phyloP scores from a whole-genome alignment of 2,797 vertebrate genomes.

The Amphiprion clarkii region DNA sequence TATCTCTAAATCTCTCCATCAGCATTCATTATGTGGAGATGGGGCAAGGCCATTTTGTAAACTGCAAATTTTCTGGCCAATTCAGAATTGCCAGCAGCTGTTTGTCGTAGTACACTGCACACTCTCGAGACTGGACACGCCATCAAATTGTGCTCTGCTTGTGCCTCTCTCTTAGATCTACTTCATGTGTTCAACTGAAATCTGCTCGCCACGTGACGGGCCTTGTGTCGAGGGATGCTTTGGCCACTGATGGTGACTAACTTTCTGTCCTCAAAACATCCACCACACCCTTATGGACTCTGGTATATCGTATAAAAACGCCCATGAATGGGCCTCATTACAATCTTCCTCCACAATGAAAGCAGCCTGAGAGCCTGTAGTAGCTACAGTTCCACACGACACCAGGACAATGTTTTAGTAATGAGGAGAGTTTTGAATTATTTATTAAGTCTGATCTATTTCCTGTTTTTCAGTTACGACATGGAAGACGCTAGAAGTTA shows the following conservation, averaged over 20 bases:
- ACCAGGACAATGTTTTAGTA: slow-evolving; percentile 75
- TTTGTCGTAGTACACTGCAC: slow-evolving; percentile 30
- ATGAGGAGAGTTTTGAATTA: slow-evolving; percentile 72
- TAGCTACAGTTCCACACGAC: slow-evolving; percentile 56
- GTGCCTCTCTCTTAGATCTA: slow-evolving; percentile 78
- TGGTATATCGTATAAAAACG: slow-evolving; percentile 31
- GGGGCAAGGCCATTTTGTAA: slow-evolving; percentile 51
- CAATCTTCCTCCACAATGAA: slow-evolving; percentile 16
- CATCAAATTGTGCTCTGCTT: slow-evolving; percentile 25
- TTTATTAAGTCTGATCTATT: slow-evolving; percentile 71
- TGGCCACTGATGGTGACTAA: slow-evolving; percentile 63
- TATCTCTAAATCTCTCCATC: slow-evolving; percentile 45
- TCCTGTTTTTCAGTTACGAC: slow-evolving; percentile 69
- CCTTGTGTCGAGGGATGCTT: slow-evolving; percentile 87
- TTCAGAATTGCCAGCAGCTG: slow-evolving; percentile 58
- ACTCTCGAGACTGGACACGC: slow-evolving; percentile 13
- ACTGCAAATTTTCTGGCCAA: slow-evolving; percentile 40
- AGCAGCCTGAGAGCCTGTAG: slow-evolving; percentile 35
- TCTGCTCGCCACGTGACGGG: slow-evolving; percentile 82
- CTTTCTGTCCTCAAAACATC: slow-evolving; percentile 26
- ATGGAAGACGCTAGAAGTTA: slow-evolving; percentile 40
- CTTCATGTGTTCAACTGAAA: slow-evolving; percentile 89
- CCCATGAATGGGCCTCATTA: slow-evolving; percentile 33
- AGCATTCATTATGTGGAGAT: slow-evolving; percentile 32
- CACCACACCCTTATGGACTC: slow-evolving; percentile 24